Evolutionary conservation across 2,888 invertebrate species (phyloP).

Genomic region (Synergus laeviventris): DNA sequence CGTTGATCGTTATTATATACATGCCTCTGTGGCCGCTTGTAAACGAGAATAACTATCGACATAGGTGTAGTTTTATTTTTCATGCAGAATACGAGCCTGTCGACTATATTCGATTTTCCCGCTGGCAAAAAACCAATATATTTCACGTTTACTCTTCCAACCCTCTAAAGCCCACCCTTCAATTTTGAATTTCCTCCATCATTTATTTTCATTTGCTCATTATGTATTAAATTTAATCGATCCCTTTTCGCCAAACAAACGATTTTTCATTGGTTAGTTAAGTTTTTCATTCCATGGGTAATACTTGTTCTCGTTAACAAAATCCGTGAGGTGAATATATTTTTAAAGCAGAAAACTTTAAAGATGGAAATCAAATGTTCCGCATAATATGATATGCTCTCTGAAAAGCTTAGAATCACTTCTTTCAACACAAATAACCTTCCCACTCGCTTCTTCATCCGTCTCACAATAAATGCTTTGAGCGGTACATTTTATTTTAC

Average conservation of each 20-base stretch:
- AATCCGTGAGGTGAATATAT: background rate
- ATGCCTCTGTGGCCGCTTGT: conserved; percentile 34
- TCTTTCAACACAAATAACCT: background rate
- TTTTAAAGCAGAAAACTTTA: background rate
- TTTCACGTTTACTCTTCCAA: background rate
- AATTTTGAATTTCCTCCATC: background rate
- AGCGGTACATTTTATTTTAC: conserved; percentile 21
- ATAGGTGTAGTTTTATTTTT: conserved; percentile 33
- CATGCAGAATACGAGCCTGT: conserved; percentile 15
- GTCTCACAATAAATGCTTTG: conserved; percentile 18
- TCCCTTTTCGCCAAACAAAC: background rate
- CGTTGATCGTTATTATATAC: conserved; percentile 36
- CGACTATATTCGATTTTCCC: conserved; percentile 18
- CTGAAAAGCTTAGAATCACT: background rate
- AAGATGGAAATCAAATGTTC: background rate
- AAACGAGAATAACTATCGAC: conserved; percentile 35
- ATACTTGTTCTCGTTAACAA: background rate
- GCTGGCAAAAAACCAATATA: background rate
- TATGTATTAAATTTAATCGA: background rate
- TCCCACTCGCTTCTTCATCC: background rate
- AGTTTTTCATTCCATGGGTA: background rate
- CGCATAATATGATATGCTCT: no score
- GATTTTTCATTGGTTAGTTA: background rate
- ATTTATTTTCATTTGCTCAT: conserved; percentile 11
- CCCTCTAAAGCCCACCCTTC: background rate